Percentiles rank a stretch among this genome's conserved stretches.
phyloP scores from a whole-genome alignment of 1,140 invertebrate species.

The Drosophila nannoptera region DNA sequence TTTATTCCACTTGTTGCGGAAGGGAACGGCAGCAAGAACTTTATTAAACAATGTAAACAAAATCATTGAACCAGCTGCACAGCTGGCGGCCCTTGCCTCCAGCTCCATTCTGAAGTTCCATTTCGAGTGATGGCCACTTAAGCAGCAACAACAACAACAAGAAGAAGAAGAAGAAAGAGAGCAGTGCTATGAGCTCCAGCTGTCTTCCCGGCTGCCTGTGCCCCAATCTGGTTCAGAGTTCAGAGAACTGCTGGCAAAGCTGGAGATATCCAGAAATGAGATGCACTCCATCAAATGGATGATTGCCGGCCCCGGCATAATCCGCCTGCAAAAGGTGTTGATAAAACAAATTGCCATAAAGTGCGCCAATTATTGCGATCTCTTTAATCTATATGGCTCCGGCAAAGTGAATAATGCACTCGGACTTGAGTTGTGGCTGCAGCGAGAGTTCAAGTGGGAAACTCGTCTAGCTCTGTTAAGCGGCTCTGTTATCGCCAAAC shows the following conservation, averaged over 20 bases:
- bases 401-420: neutral
- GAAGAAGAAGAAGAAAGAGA: neutral
- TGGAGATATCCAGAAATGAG: conserved; percentile 13
- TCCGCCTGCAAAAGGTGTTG: neutral
- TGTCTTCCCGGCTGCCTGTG: conserved; percentile 3
- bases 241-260: neutral
- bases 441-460: no score
- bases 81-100: neutral
- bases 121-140: conserved; percentile 47
- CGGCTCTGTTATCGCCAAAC: no score
- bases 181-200: conserved; percentile 3
- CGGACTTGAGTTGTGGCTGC: no score
- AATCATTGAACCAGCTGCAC: conserved; percentile 44
- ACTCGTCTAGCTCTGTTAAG: no score
- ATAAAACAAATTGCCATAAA: neutral
- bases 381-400: conserved; percentile 3
- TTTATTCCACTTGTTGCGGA: conserved; percentile 8
- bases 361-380: neutral
- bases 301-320: conserved; percentile 5
- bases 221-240: conserved; percentile 2
- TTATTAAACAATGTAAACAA: conserved; percentile 61
- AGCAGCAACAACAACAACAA: conserved; percentile 22
- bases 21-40: conserved; percentile 31
- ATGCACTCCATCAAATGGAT: conserved; percentile 3
- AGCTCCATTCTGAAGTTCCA: conserved; percentile 13